Conservation (phyloP, 2,113 vertebrate species). For the Lethenteron camtschaticum region DNA sequence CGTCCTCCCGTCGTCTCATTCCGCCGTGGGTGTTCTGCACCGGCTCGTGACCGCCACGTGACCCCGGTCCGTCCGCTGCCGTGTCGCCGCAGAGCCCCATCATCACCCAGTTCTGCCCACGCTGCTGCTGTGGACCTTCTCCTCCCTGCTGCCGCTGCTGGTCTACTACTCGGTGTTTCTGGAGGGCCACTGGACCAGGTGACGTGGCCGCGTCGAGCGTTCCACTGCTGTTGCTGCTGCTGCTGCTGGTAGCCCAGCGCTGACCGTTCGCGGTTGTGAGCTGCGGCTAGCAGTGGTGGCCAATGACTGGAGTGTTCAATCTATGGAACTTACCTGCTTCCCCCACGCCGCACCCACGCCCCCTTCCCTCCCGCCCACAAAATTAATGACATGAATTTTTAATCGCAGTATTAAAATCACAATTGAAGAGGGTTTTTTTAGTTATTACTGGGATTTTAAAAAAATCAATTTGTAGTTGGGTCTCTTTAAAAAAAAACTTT, state of each 20-base stretch:
- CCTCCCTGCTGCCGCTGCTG: conserved; percentile 63
- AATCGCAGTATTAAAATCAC: too few species aligned
- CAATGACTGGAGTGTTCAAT: too few species aligned
- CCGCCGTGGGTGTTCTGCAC: conserved; percentile 2
- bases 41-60: not conserved
- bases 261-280: not conserved
- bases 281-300: not conserved
- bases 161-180: conserved; percentile 83
- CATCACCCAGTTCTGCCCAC: conserved; percentile 81
- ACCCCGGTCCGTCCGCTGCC: not conserved
- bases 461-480: too few species aligned
- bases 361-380: not conserved
- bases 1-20: conserved; percentile 6
- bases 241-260: not conserved
- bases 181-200: conserved; percentile 92
- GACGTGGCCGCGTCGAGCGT: conserved; percentile 9
- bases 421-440: too few species aligned
- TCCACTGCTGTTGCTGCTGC: too few species aligned
- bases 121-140: conserved; percentile 71
- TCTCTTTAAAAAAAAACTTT: too few species aligned
- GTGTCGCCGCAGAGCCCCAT: conserved; percentile 53
- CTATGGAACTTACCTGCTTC: not conserved
- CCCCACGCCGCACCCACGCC: not conserved
- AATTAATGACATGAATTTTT: too few species aligned
- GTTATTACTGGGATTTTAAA: too few species aligned